Base-by-base conservation (phyloP, 1,140 invertebrate genomes). In the Leptopilina clavipes region DNA sequence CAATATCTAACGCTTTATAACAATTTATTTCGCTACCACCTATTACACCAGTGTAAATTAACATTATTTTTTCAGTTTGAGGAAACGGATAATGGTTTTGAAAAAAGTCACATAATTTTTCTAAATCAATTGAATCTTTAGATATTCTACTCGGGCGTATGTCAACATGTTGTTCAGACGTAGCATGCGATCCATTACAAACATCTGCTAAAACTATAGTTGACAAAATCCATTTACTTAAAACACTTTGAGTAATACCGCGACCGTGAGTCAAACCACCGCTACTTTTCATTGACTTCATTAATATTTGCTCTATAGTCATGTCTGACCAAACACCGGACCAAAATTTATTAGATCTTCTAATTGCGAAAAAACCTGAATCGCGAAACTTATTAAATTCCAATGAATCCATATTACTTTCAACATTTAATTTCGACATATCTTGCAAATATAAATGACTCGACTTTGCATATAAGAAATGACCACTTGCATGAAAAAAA, bases 131-230 rank as follows among this genome's bases (percentile, higher is more conserved):
- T n/a, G n/a, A n/a, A n/a, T n/a, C n/a, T n/a, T n/a, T n/a, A n/a
- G n/a, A n/a, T n/a, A n/a, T n/a, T n/a, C n/a, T n/a, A n/a, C n/a
- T n/a, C n/a, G n/a, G n/a, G n/a, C n/a, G n/a, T n/a, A n/a, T n/a
- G n/a, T n/a, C n/a, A n/a, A n/a, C n/a, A 84, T 91, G 87, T 79
- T 91, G 88, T 10, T 91, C 88, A 8, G 79, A 84, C 10, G 88
- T 85, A 78, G 77, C 78, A 70, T 84, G 83, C 59, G 70, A 75
- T 77, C 86, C 78, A 70, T 86, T 82, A 81, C 78, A 74, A 0
- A 82, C 65, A 59, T 78, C 71, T 56, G 65, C 74, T 10, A 72
- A 43, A 54, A 48, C 43, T 19, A 77, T 71, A 56, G 76, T 80
- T 1, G 71, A 75, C 22, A 79, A 37, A n/a, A 80, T 71, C 25